Base-by-base conservation (phyloP, 2,888 invertebrate genomes). In the Drosophila limbata region DNA sequence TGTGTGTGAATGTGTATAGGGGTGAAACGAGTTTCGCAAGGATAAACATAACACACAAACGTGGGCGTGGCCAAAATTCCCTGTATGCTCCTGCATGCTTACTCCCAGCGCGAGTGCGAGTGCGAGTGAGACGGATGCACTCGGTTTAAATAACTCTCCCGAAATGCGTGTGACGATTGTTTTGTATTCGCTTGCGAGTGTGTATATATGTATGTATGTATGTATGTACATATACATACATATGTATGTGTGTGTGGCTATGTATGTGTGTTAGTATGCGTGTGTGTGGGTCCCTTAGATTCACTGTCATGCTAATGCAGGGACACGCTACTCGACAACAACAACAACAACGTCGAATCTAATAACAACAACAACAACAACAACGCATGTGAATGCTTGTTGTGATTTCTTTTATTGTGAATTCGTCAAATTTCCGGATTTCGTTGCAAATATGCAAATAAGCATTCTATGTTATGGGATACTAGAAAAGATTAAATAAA, bases 111-210 rank as follows among this genome's bases (percentile, higher is more conserved):
- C 4, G 28, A 28, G 77, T 61, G 55, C 4, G 25, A 25, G 77
- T 61, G 74, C 50, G 64, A 77, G 75, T 44, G 67, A 68, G 67
- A 71, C 21, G 59, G 48, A 40, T 35, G 33, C 56, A 60, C 15
- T 60, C 72, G 47, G 53, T 48, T 60, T 44, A 61, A 78, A 78
- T 66, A 77, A 77, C 78, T 78, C 77, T 71, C 64, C 71, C 67
- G 33, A 71, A 77, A 78, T 79, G 72, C 72, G 75, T 75, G 64
- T 65, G 75, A 67, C 75, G 77, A 71, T 77, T 78, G 75, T 78
- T 64, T 21, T 33, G 35, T 53, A 9, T 61, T 28, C 33, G 11
- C 17, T 37, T 50, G 39, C 10, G 45, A 10, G 45, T 61, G 33
- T 47, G 47, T 17, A 28, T 25, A 25, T 31, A 39, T 61, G 33